A percentile compares a stretch with the other conserved stretches of the same genome.
phyloP scores from a whole-genome alignment of 2,113 vertebrate species.

The Rhizomys pruinosus region DNA sequence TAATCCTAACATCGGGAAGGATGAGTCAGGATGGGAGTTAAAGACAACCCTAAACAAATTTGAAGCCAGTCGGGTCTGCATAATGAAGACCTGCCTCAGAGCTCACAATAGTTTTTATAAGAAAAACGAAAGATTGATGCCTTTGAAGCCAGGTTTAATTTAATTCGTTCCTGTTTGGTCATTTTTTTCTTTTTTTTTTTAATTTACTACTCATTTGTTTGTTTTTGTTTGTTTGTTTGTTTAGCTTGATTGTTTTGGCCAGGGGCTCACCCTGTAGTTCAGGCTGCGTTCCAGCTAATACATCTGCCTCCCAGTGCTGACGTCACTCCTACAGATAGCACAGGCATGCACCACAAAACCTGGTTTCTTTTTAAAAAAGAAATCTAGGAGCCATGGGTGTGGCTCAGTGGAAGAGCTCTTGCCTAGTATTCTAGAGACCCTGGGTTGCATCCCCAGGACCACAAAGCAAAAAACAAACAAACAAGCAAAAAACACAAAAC shows the following conservation, averaged over 20 bases:
- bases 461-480: neutral
- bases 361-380: constrained; percentile 24
- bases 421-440: neutral
- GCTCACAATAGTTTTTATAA: neutral
- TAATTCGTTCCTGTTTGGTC: constrained; percentile 9
- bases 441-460: neutral
- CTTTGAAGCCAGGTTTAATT: neutral
- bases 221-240: neutral
- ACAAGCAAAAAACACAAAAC: neutral
- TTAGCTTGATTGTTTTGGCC: neutral
- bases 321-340: neutral
- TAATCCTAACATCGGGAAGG: neutral
- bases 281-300: neutral
- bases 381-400: neutral
- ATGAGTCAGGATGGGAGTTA: neutral
- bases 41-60: neutral
- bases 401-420: neutral
- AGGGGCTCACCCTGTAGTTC: neutral
- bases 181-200: neutral
- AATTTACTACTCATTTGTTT: neutral
- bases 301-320: neutral
- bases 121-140: constrained; percentile 2
- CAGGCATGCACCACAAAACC: neutral
- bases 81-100: neutral
- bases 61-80: neutral